These are phyloP conservation scores for Amphibalanus amphitrite DNA, from an alignment of 1,140 invertebrate species.

Conservation along the genomic window DNA sequence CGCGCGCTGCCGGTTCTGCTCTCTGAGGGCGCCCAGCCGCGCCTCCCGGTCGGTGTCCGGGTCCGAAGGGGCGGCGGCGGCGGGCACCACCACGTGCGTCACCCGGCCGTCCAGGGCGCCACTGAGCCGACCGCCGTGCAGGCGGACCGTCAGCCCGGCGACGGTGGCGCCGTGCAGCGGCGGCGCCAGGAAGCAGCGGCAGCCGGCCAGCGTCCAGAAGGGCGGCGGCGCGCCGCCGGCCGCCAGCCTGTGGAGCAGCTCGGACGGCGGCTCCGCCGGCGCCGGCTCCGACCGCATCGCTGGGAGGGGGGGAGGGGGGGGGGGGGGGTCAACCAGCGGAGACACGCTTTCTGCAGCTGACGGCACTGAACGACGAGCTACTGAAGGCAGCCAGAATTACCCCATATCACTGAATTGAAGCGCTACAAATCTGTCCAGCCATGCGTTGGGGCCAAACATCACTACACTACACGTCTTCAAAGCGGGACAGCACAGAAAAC, in stretches of 20 bases:
- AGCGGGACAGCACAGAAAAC: background rate
- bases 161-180: slow-evolving; percentile 3
- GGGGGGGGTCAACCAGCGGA: no score
- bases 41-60: no score
- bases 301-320: background rate
- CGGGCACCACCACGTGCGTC: background rate
- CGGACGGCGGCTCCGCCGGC: background rate
- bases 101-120: background rate
- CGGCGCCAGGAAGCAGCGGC: slow-evolving; percentile 11
- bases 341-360: no score
- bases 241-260: background rate
- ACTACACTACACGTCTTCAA: no score
- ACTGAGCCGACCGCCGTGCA: background rate
- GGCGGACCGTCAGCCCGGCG: background rate
- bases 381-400: no score
- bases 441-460: no score
- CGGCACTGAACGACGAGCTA: no score
- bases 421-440: no score
- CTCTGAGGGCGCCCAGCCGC: background rate
- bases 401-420: no score
- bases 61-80: no score
- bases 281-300: background rate
- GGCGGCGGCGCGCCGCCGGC: no score
- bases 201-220: slow-evolving; percentile 2
- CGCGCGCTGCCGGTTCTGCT: background rate